Conservation (phyloP, 1,140 invertebrate genomes). For the Cyclargus thomasi region DNA sequence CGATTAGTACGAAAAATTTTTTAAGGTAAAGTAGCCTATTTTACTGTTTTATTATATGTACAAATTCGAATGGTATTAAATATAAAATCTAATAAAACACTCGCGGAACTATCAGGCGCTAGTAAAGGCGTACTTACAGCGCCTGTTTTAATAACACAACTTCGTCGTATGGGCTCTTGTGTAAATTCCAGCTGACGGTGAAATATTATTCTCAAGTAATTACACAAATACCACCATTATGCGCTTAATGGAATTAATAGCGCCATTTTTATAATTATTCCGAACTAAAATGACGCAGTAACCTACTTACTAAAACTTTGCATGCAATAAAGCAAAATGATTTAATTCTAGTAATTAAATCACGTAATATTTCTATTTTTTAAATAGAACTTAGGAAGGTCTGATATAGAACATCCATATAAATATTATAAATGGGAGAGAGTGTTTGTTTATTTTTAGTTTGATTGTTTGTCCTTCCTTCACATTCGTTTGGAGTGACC, state of each 20-base stretch:
- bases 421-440: too few relatives aligned
- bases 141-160: constrained; percentile 56
- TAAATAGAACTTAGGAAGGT: too few relatives aligned
- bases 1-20: too few relatives aligned
- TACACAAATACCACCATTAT: constrained; percentile 60
- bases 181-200: constrained; percentile 50
- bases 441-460: too few relatives aligned
- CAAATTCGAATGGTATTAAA: not conserved
- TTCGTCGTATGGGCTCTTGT: constrained; percentile 46
- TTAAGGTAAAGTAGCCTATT: too few relatives aligned
- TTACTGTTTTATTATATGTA: too few relatives aligned
- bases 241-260: constrained; percentile 55
- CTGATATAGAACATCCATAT: too few relatives aligned
- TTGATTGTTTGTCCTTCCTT: too few relatives aligned
- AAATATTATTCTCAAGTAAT: constrained; percentile 47
- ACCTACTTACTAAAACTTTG: constrained; percentile 13
- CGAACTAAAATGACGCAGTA: constrained; percentile 6
- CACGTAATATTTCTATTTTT: not conserved
- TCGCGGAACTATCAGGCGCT: not conserved
- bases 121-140: constrained; percentile 21
- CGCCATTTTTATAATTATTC: constrained; percentile 30
- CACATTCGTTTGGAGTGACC: too few relatives aligned
- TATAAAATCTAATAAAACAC: not conserved
- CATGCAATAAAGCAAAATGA: constrained; percentile 9
- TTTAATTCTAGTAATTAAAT: constrained; percentile 17